Evolutionary conservation across 2,888 invertebrate species (phyloP), one percentile per base, ranked within the genome.

Genomic region (Lasius fuliginosus): DNA sequence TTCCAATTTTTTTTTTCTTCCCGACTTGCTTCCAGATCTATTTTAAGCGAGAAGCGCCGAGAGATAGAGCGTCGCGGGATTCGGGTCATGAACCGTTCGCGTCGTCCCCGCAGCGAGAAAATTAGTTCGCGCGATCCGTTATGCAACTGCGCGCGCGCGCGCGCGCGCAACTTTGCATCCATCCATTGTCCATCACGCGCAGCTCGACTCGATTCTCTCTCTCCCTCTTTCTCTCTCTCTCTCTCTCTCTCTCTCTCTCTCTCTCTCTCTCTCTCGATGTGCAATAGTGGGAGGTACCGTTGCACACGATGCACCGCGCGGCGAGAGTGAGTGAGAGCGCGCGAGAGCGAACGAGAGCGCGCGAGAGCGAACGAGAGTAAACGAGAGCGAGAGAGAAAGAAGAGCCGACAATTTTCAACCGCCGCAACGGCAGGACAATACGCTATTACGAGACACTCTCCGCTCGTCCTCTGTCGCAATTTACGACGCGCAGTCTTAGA

Each of bases 401-500:
- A 77, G 56, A n/a, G 79, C 85, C 82, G 75, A 84, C 84, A 85
- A 90, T 88, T 89, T 90, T 86, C 83, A 89, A 82, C 82, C 36
- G 82, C 83, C 49, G 42, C 49, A 33, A 36, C 36, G 27, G 87
- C 85, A 86, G 87, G 88, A 90, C 90, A 90, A 90, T 90, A 89
- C 88, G 75, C 84, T 76, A 92, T 89, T 89, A 65, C 89, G 86
- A 86, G 83, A 86, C 23, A 23, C 42, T 46, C 36, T 27, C 53
- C 62, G n/a, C 89, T 79, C 74, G 81, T 83, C 91, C 92, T 93
- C 91, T 94, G 93, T 94, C 94, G 94, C 92, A 88, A 90, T 82
- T 86, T 85, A 86, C 81, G 82, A 84, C 83, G 83, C 3, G 76
- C 60, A 84, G 71, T 83, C 85, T 86, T 71, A 40, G 53, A 53